Base-by-base conservation (phyloP, 2,888 invertebrate species). In the Nyleta sp. region DNA sequence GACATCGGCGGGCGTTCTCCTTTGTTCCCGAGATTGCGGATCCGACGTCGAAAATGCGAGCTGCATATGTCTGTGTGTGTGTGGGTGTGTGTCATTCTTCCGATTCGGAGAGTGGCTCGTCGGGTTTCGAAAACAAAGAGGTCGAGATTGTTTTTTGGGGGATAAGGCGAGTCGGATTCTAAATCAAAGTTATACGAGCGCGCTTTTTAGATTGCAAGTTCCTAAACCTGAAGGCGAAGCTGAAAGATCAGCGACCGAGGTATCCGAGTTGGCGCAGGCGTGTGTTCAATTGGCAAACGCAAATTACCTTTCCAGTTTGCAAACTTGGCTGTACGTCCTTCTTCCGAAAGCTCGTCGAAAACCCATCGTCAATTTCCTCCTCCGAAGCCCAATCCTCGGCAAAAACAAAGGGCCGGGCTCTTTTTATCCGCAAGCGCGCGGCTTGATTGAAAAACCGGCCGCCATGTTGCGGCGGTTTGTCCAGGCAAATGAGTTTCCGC, bases 401-500 rank as follows among this genome's bases (percentile, higher is more conserved):
- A 46, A 55, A 55, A 55, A 67, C 53, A 46, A 55, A 55, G 67
- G 35, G 20, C 11, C 35, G 2, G 13, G 33, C 8, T 46, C 44
- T 50, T 64, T 64, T 62, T 62, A 18, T 62, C 4, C 17, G 24
- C n/a, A n/a, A n/a, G 31, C 20, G 22, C 42, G 18, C 6, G 13
- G 38, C 38, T 38, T 57, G 57, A 70, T 70, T 70, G 59, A 59
- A 70, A 70, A 59, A 55, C 10, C 11, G 24, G 24, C 17, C 31
- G 55, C 17, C 46, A 31, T 35, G 15, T 62, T 46, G 60, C 38
- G 15, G 11, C 11, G 48, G 52, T 42, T 53, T n/a, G 31, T 22
- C 13, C 35, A 70, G 22, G 50, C 31, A 70, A 70, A 59, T 70
- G 50, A 70, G 59, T 52, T 59, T 48, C n/a, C 48, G 28, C 20